Base-by-base conservation (phyloP, 1,140 invertebrate species). In the Meloidogyne exigua region DNA sequence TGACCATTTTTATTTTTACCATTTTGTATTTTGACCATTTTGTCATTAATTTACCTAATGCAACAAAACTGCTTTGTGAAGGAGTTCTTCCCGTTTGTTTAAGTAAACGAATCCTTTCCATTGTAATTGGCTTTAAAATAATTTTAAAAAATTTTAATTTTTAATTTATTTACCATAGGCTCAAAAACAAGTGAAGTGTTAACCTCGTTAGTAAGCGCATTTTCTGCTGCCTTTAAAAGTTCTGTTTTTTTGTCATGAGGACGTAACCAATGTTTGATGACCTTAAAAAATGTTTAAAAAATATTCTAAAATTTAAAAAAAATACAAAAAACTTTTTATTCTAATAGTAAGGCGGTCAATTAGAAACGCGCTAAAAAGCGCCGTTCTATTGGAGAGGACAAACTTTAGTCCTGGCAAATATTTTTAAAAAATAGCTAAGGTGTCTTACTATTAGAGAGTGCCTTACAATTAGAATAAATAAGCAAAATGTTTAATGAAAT, bases 151-250 rank as follows among this genome's bases (percentile, higher is more conserved):
- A 68, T 13, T 62, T 21, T 44, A 32, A 3, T 62, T 64, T 36
- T 62, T 28, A 32, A 39, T 32, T n/a, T n/a, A 49, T 7, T 26
- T 32, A 78, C 36, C 72, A 81, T 26, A 25, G 79, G 79, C 64
- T 80, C 79, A 82, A 80, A 80, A 21, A 80, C 79, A 12, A 80
- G 68, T 69, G 79, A 80, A 64, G 79, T 75, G 44, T 80, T 80
- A 28, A 80, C 44, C 36, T 80, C 69, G 23, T 65, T 49, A 21
- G 42, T 42, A 15, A 62, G 44, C 26, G 57, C 68, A 42, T 71
- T 78, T 44, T 44, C 28, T 23, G 63, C 44, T 57, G 13, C 63
- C 3, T 71, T 49, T 32, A 10, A 62, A n/a, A 39, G 64, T 68
- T 73, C 66, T 23, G 0, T 28, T 23, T 15, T 39, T 28, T 62